These are phyloP conservation scores for Silurus meridionalis DNA, from an alignment of 2,113 vertebrate genomes.

Conservation along the genomic window DNA sequence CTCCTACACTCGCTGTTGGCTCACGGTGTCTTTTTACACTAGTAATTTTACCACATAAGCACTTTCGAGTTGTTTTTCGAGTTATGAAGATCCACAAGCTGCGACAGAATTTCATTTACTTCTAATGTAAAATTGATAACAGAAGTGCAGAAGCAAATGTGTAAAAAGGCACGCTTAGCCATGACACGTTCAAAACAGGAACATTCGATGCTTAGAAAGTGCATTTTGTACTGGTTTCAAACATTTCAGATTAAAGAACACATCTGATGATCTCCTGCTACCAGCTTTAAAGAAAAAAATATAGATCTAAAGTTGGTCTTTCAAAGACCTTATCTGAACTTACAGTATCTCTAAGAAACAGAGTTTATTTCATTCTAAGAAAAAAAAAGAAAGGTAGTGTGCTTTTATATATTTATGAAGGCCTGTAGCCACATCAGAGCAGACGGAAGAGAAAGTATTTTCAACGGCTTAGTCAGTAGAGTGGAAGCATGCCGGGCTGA, in stretches of 20 bases:
- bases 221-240: not conserved
- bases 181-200: not conserved
- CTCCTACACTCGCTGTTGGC: not conserved
- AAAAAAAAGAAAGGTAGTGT: not conserved
- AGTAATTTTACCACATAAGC: not conserved
- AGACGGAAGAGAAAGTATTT: conserved; percentile 20
- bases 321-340: not conserved
- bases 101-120: not conserved
- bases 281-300: not conserved
- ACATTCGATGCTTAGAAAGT: not conserved
- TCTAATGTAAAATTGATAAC: not conserved
- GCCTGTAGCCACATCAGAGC: not conserved
- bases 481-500: conserved; percentile 21
- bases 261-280: not conserved
- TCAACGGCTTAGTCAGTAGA: conserved; percentile 8
- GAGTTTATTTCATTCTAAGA: not conserved
- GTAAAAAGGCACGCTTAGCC: not conserved
- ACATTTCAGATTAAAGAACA: not conserved
- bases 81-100: not conserved
- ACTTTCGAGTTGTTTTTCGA: conserved; percentile 5
- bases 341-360: not conserved
- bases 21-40: not conserved
- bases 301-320: not conserved
- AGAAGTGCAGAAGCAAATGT: not conserved
- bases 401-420: conserved; percentile 24